Evolutionary conservation across 2,113 vertebrate species (phyloP).

Genomic region (Alethe castanea): DNA sequence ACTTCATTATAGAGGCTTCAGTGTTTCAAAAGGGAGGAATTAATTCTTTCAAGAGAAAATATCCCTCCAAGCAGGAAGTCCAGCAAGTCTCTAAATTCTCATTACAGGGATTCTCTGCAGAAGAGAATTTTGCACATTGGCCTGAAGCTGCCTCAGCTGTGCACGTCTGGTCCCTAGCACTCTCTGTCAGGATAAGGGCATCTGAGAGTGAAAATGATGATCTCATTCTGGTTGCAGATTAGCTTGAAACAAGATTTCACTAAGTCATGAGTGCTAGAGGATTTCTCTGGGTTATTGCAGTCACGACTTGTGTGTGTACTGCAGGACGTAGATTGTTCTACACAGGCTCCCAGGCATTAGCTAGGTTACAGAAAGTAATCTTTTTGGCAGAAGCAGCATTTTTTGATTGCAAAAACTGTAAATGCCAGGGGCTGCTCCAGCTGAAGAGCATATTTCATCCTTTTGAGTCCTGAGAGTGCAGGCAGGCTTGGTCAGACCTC

Average conservation of each 20-base stretch:
- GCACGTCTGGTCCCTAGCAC: not conserved
- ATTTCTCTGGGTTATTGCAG: conserved; percentile 23
- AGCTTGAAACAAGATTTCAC: conserved; percentile 37
- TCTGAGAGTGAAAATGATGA: not conserved
- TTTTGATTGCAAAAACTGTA: conserved; percentile 28
- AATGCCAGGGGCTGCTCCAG: not conserved
- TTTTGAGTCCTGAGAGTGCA: not conserved
- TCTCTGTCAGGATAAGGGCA: not conserved
- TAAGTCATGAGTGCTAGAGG: not conserved
- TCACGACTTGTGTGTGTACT: not conserved
- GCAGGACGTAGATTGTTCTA: conserved; percentile 16
- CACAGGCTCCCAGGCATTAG: not conserved
- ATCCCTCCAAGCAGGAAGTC: not conserved
- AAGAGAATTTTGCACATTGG: not conserved
- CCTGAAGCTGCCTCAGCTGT: not conserved
- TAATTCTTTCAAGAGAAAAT: not conserved
- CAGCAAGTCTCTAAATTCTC: not conserved
- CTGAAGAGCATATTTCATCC: conserved; percentile 23
- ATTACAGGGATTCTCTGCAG: not conserved
- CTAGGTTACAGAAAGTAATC: not conserved
- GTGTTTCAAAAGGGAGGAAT: not conserved
- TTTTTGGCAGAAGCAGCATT: conserved; percentile 33
- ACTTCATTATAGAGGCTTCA: not conserved
- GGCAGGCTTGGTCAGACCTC: not conserved
- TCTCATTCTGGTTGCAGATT: not conserved